Evolutionary conservation across 2,113 vertebrate genomes (phyloP).

Genomic region (Pandion haliaetus): DNA sequence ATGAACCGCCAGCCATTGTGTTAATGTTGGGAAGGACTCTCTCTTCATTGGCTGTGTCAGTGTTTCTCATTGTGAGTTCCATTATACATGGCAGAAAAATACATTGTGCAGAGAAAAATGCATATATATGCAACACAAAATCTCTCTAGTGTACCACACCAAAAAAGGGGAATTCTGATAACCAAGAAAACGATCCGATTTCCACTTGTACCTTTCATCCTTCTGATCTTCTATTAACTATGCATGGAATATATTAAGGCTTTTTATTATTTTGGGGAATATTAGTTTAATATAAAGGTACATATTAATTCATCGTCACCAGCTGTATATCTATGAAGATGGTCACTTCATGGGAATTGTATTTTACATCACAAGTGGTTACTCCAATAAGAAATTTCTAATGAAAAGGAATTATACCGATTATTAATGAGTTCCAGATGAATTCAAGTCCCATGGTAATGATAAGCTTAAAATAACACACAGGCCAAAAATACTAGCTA

Average conservation of each 20-base stretch:
- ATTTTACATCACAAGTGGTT: neutral
- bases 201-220: neutral
- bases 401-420: conserved; percentile 35
- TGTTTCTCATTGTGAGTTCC: neutral
- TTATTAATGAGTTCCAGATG: conserved; percentile 45
- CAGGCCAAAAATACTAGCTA: neutral
- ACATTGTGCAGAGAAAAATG: neutral
- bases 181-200: neutral
- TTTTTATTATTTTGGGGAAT: neutral
- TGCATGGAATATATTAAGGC: neutral
- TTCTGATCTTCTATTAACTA: neutral
- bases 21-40: neutral
- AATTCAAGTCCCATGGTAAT: conserved; percentile 38
- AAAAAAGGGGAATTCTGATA: neutral
- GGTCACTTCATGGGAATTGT: neutral
- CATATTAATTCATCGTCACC: neutral
- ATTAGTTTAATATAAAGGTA: neutral
- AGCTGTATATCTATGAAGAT: neutral
- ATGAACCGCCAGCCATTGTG: neutral
- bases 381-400: conserved; percentile 25
- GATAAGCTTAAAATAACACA: conserved; percentile 51
- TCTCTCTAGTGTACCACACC: neutral
- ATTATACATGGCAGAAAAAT: neutral
- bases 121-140: neutral
- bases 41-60: neutral